Base-by-base conservation (phyloP, 2,888 invertebrate species). In the Protodeltote pygarga region DNA sequence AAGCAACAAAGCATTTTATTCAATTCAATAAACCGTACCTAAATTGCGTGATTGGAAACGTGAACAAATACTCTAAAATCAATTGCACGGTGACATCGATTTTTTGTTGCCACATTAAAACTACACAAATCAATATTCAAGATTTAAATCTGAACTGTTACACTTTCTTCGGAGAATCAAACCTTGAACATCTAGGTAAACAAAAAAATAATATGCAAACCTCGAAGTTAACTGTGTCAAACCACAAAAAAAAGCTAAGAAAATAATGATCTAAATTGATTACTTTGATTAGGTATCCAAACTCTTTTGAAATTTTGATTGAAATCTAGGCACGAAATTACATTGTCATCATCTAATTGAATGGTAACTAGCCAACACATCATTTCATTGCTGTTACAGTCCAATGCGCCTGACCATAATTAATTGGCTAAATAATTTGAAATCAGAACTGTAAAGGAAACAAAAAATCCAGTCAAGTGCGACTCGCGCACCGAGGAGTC, bases 201-300 rank as follows among this genome's bases (percentile, higher is more conserved):
- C 3, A 40, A 5, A 54, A 48, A 59, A 46, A 27, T 9, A 33
- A 27, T 20, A 19, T 21, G 9, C 15, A 25, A 31, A 9, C 58
- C 65, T 67, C 67, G 60, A 54, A n/a, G n/a, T n/a, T n/a, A n/a
- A 50, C 10, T 17, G 25, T 45, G 20, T 35, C 6, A 2, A 13
- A 16, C 4, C 2, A 17, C 13, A 20, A 52, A 41, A 35, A 15
- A n/a, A 6, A 11, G 0, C 2, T 1, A 0, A 0, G 24, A 20
- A 55, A 24, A 46, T 21, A 5, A 1, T 5, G 2, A 2, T 15
- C 5, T 9, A 3, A 13, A 11, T 13, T 8, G 23, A 13, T 39
- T 37, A 16, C 19, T n/a, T n/a, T n/a, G n/a, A n/a, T n/a, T n/a
- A n/a, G n/a, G n/a, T n/a, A n/a, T n/a, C n/a, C n/a, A n/a, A n/a